Evolutionary conservation across 92 coral and sea anemone species (phyloP), one percentile per base, ranked within the genome.

Genomic region (Chrysogorgia sp.): DNA sequence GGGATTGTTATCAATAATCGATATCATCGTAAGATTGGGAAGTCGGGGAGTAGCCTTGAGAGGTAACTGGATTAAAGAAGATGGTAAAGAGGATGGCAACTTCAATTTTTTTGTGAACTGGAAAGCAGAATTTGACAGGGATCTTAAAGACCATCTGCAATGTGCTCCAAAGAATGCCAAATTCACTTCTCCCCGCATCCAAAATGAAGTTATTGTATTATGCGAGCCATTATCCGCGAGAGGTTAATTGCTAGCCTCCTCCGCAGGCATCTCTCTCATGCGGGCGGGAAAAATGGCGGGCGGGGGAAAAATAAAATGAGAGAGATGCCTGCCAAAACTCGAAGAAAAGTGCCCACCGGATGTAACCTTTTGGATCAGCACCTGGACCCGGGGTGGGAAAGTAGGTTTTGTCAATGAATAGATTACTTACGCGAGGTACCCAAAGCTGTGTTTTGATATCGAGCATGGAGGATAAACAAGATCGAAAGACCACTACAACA

Each of bases 61-160:
- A 45, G 83, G 83, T 23, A 83, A 83, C 82, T 76, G 86, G 83
- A 82, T 25, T 62, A 49, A 62, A 31, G 64, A 65, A 15, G 25
- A 60, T 57, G 25, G 34, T 71, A 34, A 60, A 74, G 86, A 75
- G 63, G 76, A 56, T 41, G 57, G 84, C 55, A 77, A 83, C 76
- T 83, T 77, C 55, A 37, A 82, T 57, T 82, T 82, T 72, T 83
- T 77, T 62, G 71, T 83, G 31, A 74, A 83, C 83, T 83, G 83
- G 87, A 83, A 83, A 79, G 77, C 87, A 33, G 68, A 77, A 67
- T 76, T 76, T 64, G 83, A 63, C 53, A 49, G 37, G 55, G 77
- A 65, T 40, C 84, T 83, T 61, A 45, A 77, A 65, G 84, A 83
- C 70, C 84, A 83, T 66, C 70, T 77, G 76, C 47, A 83, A 41